Percentiles rank a stretch among this genome's conserved stretches.
Evolutionary conservation across 2,888 invertebrate species (phyloP).

Genomic region (Pyrrhia umbra): DNA sequence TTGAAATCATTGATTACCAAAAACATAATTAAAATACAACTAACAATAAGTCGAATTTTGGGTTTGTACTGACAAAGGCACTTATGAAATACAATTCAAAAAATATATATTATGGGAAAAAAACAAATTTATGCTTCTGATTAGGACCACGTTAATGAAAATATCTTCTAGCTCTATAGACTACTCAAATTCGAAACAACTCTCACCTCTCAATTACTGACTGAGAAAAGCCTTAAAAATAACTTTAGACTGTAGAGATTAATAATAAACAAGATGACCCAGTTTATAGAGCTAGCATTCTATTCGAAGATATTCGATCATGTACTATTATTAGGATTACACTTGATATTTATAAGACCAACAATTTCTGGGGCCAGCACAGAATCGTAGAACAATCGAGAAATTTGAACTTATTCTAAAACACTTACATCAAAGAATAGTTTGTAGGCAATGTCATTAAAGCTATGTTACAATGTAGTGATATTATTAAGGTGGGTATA

Average conservation of each 20-base stretch:
- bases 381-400: slow-evolving; percentile 3
- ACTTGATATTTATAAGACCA: neutral
- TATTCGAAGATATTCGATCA: slow-evolving; percentile 21
- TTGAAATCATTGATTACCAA: slow-evolving; percentile 24
- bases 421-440: slow-evolving; percentile 13
- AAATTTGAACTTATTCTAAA: slow-evolving; percentile 26
- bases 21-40: slow-evolving; percentile 10
- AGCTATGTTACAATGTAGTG: slow-evolving; percentile 53
- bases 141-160: neutral
- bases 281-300: slow-evolving; percentile 3
- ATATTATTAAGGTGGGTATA: slow-evolving; percentile 54
- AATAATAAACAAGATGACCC: slow-evolving; percentile 15
- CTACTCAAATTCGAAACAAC: too few relatives aligned
- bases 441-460: slow-evolving; percentile 51
- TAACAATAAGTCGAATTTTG: slow-evolving; percentile 15
- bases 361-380: slow-evolving; percentile 11
- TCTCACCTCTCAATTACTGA: neutral
- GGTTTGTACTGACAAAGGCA: slow-evolving; percentile 43
- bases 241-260: neutral
- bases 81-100: slow-evolving; percentile 12
- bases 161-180: too few relatives aligned
- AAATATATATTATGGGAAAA: too few relatives aligned
- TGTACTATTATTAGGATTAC: neutral
- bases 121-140: too few relatives aligned
- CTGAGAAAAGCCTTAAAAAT: neutral